These are phyloP conservation scores for Rallus crepitans DNA, from an alignment of 2,797 vertebrate genomes.

Conservation along the genomic window DNA sequence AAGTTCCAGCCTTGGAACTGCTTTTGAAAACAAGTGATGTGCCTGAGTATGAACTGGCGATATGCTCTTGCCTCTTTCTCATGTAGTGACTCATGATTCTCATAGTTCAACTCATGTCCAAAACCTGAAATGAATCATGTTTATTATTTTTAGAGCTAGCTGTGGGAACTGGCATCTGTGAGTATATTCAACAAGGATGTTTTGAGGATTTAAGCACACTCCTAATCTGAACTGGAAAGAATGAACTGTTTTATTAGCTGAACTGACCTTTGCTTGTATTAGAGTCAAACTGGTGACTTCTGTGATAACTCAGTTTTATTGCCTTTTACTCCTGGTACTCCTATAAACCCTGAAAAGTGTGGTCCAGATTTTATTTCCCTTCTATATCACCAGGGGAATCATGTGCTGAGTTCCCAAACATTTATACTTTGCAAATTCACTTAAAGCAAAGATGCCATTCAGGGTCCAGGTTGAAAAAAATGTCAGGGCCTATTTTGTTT, in stretches of 20 bases:
- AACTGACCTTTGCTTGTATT: constrained; percentile 2
- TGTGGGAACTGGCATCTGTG: background rate
- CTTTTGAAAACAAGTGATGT: background rate
- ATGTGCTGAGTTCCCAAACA: background rate
- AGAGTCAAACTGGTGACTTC: background rate
- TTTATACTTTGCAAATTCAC: background rate
- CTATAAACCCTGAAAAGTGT: background rate
- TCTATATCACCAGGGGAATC: background rate
- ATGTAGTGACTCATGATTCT: background rate
- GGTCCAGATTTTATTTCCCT: background rate
- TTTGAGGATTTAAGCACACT: background rate
- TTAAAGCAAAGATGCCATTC: background rate
- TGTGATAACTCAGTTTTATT: constrained; percentile 36
- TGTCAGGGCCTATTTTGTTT: background rate
- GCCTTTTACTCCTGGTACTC: constrained; percentile 10
- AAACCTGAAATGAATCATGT: background rate
- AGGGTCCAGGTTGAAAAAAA: background rate
- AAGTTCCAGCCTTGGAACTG: background rate
- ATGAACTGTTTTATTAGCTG: constrained; percentile 29
- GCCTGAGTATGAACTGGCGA: background rate
- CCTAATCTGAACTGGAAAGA: background rate
- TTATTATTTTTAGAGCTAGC: constrained; percentile 26
- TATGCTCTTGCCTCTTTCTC: background rate
- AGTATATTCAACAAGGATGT: background rate
- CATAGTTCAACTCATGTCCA: background rate